Conservation (phyloP, 2,113 vertebrate species). For the Garra rufa region DNA sequence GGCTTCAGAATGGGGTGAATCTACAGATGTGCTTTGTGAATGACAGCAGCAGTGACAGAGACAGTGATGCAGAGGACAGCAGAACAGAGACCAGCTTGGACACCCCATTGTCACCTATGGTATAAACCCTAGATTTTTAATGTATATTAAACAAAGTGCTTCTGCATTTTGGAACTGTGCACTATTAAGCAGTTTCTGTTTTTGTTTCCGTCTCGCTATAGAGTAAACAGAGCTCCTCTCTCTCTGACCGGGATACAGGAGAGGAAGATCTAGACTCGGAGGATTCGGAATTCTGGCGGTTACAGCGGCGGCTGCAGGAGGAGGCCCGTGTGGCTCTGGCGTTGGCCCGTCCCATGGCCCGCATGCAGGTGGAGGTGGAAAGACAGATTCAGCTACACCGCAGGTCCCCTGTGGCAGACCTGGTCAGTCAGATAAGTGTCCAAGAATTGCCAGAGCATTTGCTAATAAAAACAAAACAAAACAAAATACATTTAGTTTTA, state of each 20-base stretch:
- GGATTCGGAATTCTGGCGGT: conserved; percentile 93
- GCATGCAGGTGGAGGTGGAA: conserved; percentile 99
- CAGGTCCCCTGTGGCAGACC: conserved; percentile 93
- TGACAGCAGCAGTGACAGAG: conserved; percentile 96
- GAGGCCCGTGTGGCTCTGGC: conserved; percentile 95
- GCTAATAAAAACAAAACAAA: neutral
- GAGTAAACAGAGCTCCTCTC: conserved; percentile 98
- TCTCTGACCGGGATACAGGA: conserved; percentile 93
- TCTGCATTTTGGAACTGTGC: neutral
- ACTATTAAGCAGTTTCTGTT: neutral
- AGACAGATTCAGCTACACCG: conserved; percentile 91
- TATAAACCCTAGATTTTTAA: conserved; percentile 59
- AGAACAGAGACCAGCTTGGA: conserved; percentile 96
- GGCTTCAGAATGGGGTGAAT: conserved; percentile 91
- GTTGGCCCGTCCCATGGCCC: conserved; percentile 96
- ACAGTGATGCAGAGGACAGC: conserved; percentile 96
- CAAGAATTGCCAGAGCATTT: neutral
- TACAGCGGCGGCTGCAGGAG: conserved; percentile 92
- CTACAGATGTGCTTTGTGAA: conserved; percentile 98
- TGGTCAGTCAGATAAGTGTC: conserved; percentile 77
- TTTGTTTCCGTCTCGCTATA: conserved; percentile 57
- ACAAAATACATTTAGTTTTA: neutral
- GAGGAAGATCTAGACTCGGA: conserved; percentile 95
- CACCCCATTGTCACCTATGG: conserved; percentile 93
- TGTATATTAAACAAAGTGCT: neutral